Conservation (phyloP, 23 tunicate genomes). For the Styela clava region DNA sequence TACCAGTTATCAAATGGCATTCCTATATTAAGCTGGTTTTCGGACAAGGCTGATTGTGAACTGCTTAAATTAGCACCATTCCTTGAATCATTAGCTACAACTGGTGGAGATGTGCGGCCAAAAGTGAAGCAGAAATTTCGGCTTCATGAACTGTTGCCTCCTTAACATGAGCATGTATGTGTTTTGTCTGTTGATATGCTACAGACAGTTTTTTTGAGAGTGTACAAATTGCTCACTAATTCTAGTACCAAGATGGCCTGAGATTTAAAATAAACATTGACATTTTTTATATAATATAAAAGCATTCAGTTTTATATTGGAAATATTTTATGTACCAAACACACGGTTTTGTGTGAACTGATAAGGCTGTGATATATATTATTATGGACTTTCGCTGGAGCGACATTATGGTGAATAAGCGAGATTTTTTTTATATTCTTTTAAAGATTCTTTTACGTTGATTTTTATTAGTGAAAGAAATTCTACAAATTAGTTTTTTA, state of each 20-base stretch:
- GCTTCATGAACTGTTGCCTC: conserved; percentile 77
- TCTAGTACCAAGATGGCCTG: neutral
- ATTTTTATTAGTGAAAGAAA: too few species aligned
- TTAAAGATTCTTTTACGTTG: too few species aligned
- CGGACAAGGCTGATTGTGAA: conserved; percentile 79
- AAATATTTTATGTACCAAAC: too few species aligned
- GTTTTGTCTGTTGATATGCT: neutral
- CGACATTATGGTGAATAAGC: too few species aligned
- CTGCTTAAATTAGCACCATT: conserved; percentile 80
- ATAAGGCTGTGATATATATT: too few species aligned
- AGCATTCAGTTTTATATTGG: too few species aligned
- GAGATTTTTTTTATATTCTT: too few species aligned
- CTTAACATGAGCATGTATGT: neutral
- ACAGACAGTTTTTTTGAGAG: neutral
- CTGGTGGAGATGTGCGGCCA: conserved; percentile 86
- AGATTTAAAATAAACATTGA: neutral
- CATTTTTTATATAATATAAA: too few species aligned
- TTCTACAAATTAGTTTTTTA: too few species aligned
- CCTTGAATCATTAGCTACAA: conserved; percentile 57
- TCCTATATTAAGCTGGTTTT: conserved; percentile 93
- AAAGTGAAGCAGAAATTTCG: conserved; percentile 74
- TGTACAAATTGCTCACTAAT: neutral
- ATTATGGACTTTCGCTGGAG: too few species aligned
- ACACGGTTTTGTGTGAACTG: too few species aligned
- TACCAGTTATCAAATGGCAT: conserved; percentile 94